These are phyloP conservation scores for Lampris incognitus DNA, from an alignment of 2,113 vertebrate genomes.

Conservation along the genomic window DNA sequence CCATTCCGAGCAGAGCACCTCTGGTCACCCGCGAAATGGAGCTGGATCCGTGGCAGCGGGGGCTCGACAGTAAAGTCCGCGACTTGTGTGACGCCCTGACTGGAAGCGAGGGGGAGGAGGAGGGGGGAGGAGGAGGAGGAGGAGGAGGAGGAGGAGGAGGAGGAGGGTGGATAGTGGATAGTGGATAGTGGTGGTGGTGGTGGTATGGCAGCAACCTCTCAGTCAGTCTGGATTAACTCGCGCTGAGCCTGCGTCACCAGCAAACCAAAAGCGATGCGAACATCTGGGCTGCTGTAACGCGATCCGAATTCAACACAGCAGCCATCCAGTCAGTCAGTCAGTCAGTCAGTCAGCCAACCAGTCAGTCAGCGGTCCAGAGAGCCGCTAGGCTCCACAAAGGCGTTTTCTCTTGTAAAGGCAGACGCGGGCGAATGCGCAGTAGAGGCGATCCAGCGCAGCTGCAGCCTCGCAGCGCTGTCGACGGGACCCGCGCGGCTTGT, in stretches of 20 bases:
- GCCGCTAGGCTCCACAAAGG: conserved; percentile 70
- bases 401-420: conserved; percentile 78
- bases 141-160: conserved; percentile 31
- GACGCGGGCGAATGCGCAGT: conserved; percentile 75
- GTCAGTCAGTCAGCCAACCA: conserved; percentile 44
- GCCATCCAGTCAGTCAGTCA: not conserved
- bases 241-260: conserved; percentile 67
- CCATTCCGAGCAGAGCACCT: conserved; percentile 78
- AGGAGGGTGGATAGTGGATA: conserved; percentile 13
- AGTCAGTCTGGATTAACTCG: conserved; percentile 76
- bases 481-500: conserved; percentile 58
- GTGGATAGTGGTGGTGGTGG: not conserved
- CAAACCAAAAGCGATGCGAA: conserved; percentile 66
- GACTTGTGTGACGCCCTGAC: conserved; percentile 20
- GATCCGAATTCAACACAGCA: conserved; percentile 57
- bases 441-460: conserved; percentile 72
- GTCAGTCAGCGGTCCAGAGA: conserved; percentile 52
- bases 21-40: conserved; percentile 76
- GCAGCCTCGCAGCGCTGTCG: conserved; percentile 63
- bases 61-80: conserved; percentile 50
- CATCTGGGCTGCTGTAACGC: conserved; percentile 70
- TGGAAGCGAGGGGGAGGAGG: not conserved
- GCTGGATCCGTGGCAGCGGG: conserved; percentile 66
- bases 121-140: conserved; percentile 41
- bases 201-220: conserved; percentile 67